Evolutionary conservation across 1,140 invertebrate genomes (phyloP).

Genomic region (Pachyrhynchus sulphureomaculatus): DNA sequence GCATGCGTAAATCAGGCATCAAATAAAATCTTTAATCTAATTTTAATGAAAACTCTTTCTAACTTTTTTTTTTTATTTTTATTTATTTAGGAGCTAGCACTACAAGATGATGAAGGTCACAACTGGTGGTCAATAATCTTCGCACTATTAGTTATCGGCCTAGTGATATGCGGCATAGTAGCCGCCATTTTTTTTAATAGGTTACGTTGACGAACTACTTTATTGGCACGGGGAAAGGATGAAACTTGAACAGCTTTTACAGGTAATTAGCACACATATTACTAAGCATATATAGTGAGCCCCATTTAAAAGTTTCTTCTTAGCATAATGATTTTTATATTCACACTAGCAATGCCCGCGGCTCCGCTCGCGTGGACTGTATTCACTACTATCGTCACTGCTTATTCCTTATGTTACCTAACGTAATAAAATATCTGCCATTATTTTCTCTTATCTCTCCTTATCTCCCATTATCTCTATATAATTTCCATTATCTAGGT

Average conservation of each 20-base stretch:
- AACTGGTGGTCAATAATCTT: constrained; percentile 86
- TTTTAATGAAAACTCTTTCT: too few relatives aligned
- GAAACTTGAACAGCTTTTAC: constrained; percentile 77
- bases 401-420: too few relatives aligned
- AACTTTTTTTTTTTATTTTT: constrained; percentile 27
- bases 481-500: too few relatives aligned
- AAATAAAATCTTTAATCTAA: too few relatives aligned
- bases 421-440: too few relatives aligned
- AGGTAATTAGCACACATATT: constrained; percentile 52
- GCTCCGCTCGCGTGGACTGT: too few relatives aligned
- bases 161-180: constrained; percentile 81
- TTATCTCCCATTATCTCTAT: too few relatives aligned
- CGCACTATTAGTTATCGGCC: constrained; percentile 78
- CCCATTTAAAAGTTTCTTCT: neutral
- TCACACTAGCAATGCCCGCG: too few relatives aligned
- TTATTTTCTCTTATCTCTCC: too few relatives aligned
- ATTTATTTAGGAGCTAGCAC: constrained; percentile 63
- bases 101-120: constrained; percentile 72
- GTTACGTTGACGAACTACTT: constrained; percentile 83
- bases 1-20: too few relatives aligned
- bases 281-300: neutral
- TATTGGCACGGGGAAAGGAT: constrained; percentile 82
- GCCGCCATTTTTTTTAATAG: constrained; percentile 82
- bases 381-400: too few relatives aligned
- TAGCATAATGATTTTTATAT: neutral